Conservation (phyloP, 2,113 vertebrate genomes). For the Gadus macrocephalus region DNA sequence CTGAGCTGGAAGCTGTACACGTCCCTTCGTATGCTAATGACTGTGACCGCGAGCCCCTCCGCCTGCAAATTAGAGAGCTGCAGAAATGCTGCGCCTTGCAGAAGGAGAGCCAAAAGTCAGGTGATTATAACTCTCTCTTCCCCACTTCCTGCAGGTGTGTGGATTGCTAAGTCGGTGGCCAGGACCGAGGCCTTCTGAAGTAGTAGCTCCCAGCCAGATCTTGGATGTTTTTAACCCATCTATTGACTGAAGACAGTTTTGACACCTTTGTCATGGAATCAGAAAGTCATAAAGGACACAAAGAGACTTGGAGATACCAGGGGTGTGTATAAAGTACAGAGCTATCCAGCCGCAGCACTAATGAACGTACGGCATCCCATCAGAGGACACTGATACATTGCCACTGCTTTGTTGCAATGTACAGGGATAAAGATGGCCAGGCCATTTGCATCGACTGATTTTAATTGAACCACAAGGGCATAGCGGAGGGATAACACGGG, state of each 20-base stretch:
- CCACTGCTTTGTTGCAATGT: constrained; percentile 16
- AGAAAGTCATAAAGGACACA: too few species aligned
- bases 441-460: constrained; percentile 42
- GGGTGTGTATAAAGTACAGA: too few species aligned
- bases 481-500: constrained; percentile 12
- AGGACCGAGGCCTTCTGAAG: neutral
- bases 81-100: constrained; percentile 37
- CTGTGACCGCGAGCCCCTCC: constrained; percentile 24
- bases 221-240: neutral
- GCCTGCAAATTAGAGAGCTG: constrained; percentile 28
- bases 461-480: constrained; percentile 54
- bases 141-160: constrained; percentile 21
- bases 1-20: constrained; percentile 5
- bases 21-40: constrained; percentile 17
- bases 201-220: constrained; percentile 10
- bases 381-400: neutral
- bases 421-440: neutral
- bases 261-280: neutral
- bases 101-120: constrained; percentile 42
- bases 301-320: too few species aligned
- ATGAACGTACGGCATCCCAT: neutral
- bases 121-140: constrained; percentile 25
- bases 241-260: neutral
- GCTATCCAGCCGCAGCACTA: too few species aligned
- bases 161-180: neutral